Base-by-base conservation (phyloP, 2,113 vertebrate genomes). In the Ictalurus furcatus region DNA sequence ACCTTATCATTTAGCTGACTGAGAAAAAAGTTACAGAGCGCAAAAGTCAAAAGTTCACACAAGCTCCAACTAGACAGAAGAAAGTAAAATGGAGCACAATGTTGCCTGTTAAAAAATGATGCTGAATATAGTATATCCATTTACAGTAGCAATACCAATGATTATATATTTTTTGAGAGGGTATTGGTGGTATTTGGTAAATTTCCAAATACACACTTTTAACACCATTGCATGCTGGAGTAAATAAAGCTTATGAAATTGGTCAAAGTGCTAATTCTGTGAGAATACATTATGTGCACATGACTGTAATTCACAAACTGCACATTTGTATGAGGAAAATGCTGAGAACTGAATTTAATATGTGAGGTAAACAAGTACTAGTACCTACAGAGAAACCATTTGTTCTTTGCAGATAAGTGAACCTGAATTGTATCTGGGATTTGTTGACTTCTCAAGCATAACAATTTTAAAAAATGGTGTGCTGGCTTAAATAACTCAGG, bases 41-140 rank as follows among this genome's bases (percentile, higher is more conserved):
- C 87, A 88, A 88, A 84, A 63, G 69, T 84, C 81, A 84, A 88
- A 84, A 63, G 81, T 87, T 59, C 84, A 86, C 52, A 69, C 19
- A 52, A 28, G 21, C 7, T 84, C 81, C 79, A 81, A 84, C 52
- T 82, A 73, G 34, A 40, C 61, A 25, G 17, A 4, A 87, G 12
- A 81, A 63, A 37, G 9, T 80, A 30, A 61, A 48, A 34, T 59
- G 56, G 34, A 13, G 30, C 52, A 67, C 17, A 78, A n/a, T 44
- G 21, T 21, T 59, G 6, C 48, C 14, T 17, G 37, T n/a, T 79
- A 56, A 37, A 48, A 79, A 78, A 79, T 65, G 1, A n/a, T n/a
- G 56, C 23, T 59, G 54, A 34, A 74, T 28, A 17, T 21, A 58
- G 9, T 28, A 56, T 14, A 37, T 34, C 28, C 1, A 34, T 23